Base-by-base conservation (phyloP, 2,888 invertebrate species). In the Melitaea athalia region DNA sequence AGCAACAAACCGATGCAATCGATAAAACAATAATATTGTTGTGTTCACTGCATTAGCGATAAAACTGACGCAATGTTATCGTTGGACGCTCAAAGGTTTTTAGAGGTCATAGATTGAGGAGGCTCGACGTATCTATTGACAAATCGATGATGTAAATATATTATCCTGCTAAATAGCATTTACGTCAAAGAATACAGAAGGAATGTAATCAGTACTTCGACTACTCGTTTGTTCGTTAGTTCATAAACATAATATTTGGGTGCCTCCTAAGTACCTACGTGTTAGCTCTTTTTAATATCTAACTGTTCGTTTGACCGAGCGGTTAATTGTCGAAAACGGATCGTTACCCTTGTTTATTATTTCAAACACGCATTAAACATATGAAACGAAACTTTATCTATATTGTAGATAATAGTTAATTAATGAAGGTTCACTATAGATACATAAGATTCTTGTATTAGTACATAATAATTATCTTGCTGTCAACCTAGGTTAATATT, bases 61-160 rank as follows among this genome's bases (percentile, higher is more conserved):
- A 70, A 50, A 42, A 62, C 64, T 72, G 72, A 72, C 67, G 70
- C 67, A 72, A 72, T 57, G 17, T 66, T 52, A 59, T 69, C 50
- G 60, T 33, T 59, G 38, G 31, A 52, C 49, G 24, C 55, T 55
- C 55, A 67, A 67, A 59, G 63, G 60, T 53, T 33, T 24, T 59
- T 59, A 63, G 68, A 70, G 69, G 72, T 67, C 65, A 64, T 60
- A 69, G 57, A 60, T 49, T 45, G 57, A 52, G 69, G 65, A 72
- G 72, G 72, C 72, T 72, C 65, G 72, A 53, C 69, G 38, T 65
- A 38, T 38, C 6, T 38, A 64, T 64, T 69, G 67, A 64, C 69
- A 43, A 71, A 24, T 59, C 61, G 67, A 59, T 62, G 65, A 65
- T 62, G 62, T 66, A 65, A 64, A 55, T 62, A 52, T 59, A 61